Conservation (phyloP, 2,797 vertebrate genomes). For the Myiotriccus ornatus region DNA sequence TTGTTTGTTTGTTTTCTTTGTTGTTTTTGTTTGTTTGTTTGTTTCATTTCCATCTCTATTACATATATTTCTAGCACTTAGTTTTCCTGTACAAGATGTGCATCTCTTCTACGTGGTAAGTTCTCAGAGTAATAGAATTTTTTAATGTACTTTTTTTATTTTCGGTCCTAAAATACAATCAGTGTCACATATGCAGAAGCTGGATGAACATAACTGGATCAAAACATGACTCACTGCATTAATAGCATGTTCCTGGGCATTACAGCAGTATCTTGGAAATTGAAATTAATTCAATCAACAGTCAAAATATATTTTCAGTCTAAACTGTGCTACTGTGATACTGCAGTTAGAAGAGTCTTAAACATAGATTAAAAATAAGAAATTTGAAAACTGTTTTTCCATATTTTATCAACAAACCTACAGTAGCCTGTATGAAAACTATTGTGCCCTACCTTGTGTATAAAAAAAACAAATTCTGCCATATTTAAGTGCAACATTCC, state of each 20-base stretch:
- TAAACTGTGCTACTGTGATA: not conserved
- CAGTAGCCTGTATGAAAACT: not conserved
- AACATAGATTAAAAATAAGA: not conserved
- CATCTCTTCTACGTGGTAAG: not conserved
- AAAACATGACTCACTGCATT: conserved; percentile 4
- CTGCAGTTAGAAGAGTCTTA: not conserved
- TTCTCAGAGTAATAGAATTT: not conserved
- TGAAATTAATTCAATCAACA: not conserved
- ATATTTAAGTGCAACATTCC: not conserved
- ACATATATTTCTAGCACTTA: not conserved
- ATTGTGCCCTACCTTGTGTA: not conserved
- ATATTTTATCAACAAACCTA: not conserved
- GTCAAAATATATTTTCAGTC: not conserved
- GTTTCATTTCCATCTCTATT: not conserved
- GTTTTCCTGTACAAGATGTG: not conserved
- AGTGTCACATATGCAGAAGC: not conserved
- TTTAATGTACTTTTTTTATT: not conserved
- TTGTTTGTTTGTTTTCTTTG: not conserved
- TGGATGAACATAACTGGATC: not conserved
- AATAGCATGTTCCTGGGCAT: not conserved
- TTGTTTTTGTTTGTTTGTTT: not conserved
- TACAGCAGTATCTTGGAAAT: not conserved
- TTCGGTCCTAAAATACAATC: not conserved
- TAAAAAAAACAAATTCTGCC: not conserved
- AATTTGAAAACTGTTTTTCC: not conserved